Evolutionary conservation across 2,113 vertebrate species (phyloP), one percentile per base, ranked within the genome.

Genomic region (Vireo altiloquus): DNA sequence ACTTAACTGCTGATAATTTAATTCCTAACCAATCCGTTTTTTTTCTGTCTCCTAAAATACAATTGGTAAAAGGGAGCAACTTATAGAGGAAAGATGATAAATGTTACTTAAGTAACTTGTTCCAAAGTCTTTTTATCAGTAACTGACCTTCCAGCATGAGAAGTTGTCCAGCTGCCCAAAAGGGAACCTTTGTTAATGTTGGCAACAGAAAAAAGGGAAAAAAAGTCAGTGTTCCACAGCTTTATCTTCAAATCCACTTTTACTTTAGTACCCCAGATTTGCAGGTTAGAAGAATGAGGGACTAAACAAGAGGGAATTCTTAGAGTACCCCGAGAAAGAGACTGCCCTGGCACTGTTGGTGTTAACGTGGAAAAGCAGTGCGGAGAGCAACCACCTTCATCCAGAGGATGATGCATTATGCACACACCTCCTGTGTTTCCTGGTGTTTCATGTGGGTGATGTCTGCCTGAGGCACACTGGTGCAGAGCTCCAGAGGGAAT

Each of bases 311-410:
- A 70, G 44, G 35, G 33, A 47, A 13, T 86, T 52, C 44, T 52
- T n/a, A 3, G 56, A 47, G 10, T 49, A 2, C 31, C 28, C 33
- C 57, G 63, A 52, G 66, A 33, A 30, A 3, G 25, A 15, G 22
- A 2, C 28, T 57, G 10, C 31, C 13, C 28, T 0, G 0, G 63
- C 5, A 1, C n/a, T 60, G 53, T 4, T 59, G 40, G 40, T 4
- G 3, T 40, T 50, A 42, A 42, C 2, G 11, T 44, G n/a, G 56
- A 16, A 20, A 21, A 61, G 66, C 15, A 20, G 71, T 5, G 39
- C 4, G 1, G 49, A 65, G 40, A 81, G 47, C 46, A 57, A 27
- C 31, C 2, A 0, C 22, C 27, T 20, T 30, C 50, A 8, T 18
- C 18, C 68, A 4, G 23, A 35, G 69, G 25, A 11, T 37, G 70